Percentiles rank a stretch among this genome's conserved stretches.
These are phyloP conservation scores for Diabrotica virgifera DNA, from an alignment of 1,140 invertebrate species.

Conservation along the genomic window DNA sequence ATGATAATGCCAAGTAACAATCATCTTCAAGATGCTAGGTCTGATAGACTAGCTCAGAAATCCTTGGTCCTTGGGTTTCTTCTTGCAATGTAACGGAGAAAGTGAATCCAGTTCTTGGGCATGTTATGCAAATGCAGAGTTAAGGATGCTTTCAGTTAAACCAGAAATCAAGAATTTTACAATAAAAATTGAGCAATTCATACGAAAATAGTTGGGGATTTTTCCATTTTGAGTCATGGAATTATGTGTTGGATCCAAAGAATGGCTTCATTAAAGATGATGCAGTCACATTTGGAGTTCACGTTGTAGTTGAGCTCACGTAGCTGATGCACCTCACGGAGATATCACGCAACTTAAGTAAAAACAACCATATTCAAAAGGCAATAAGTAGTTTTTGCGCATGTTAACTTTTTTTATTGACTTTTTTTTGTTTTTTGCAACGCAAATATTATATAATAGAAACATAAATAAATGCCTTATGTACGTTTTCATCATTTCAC, in stretches of 20 bases:
- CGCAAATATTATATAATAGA: no score
- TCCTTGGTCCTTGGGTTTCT: constrained; percentile 90
- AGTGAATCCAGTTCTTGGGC: constrained; percentile 95
- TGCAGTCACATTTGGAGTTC: constrained; percentile 90
- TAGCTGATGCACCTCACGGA: constrained; percentile 97
- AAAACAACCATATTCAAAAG: no score
- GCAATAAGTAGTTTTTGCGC: no score
- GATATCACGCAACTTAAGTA: constrained; percentile 42
- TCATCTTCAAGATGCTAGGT: constrained; percentile 54
- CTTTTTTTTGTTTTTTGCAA: no score
- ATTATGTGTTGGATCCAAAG: constrained; percentile 90
- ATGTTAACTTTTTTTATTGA: no score
- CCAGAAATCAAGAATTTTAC: constrained; percentile 80
- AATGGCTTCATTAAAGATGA: constrained; percentile 96
- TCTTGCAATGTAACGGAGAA: constrained; percentile 90
- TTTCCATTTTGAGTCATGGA: constrained; percentile 93
- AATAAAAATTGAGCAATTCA: constrained; percentile 63
- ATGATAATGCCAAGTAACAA: constrained; percentile 94
- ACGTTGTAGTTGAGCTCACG: no score
- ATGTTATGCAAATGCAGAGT: constrained; percentile 91
- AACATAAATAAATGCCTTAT: no score
- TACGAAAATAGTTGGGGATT: constrained; percentile 99
- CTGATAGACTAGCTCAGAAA: constrained; percentile 50
- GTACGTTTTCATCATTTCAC: no score
- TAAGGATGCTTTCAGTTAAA: constrained; percentile 82